Percentiles rank a stretch among this genome's conserved stretches.
Evolutionary conservation across 2,888 invertebrate species (phyloP).

Genomic region (Philaethria dido): DNA sequence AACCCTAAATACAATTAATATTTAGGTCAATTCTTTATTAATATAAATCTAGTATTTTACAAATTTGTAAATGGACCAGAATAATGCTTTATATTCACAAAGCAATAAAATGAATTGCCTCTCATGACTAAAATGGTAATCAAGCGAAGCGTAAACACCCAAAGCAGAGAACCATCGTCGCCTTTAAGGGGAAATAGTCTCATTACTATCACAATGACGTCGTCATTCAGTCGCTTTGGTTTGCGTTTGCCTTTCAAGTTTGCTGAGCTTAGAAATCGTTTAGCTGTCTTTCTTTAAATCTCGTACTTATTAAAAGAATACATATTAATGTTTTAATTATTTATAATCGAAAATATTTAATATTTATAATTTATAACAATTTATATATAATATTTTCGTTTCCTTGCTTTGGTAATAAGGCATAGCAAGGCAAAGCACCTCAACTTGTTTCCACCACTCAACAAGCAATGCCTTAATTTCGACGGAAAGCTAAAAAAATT

Average conservation of each 20-base stretch:
- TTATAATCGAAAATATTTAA: too few species aligned
- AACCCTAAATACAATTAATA: not conserved
- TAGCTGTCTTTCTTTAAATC: not conserved
- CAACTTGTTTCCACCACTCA: too few species aligned
- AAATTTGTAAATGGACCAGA: not conserved
- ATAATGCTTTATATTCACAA: conserved; percentile 10
- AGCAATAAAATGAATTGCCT: conserved; percentile 1
- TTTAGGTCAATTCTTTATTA: not conserved
- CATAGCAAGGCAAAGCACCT: too few species aligned
- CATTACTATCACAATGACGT: conserved; percentile 20
- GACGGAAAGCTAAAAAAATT: too few species aligned
- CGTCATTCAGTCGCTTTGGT: conserved; percentile 7
- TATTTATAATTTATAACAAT: too few species aligned
- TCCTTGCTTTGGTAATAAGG: too few species aligned
- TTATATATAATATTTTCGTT: too few species aligned
- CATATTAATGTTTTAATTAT: not conserved
- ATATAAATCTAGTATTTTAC: not conserved
- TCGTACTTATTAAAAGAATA: not conserved
- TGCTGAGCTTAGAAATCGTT: not conserved
- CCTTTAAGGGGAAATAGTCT: conserved; percentile 12
- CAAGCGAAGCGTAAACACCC: conserved; percentile 11
- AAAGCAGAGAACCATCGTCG: conserved; percentile 15
- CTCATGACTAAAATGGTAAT: conserved; percentile 16
- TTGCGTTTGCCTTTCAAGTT: conserved; percentile 7
- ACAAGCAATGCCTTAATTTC: too few species aligned